Percentiles rank a stretch among this genome's conserved stretches.
phyloP scores from a whole-genome alignment of 2,797 vertebrate genomes.

The Pseudomugil tenellus region DNA sequence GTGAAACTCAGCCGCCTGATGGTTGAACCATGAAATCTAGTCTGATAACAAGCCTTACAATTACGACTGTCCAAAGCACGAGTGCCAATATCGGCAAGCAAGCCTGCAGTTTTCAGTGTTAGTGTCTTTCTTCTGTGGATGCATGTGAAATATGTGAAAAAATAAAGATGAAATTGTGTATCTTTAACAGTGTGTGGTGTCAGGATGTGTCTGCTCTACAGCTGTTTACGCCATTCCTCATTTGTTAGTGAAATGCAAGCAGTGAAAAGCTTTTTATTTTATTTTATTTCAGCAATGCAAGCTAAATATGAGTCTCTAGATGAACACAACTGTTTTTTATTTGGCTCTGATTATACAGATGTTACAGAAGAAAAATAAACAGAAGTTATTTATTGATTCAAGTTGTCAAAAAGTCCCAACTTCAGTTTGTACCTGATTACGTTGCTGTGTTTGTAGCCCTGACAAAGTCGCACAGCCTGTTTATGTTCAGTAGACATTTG shows the following conservation, averaged over 20 bases:
- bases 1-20: constrained; percentile 32
- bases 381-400: too few relatives aligned
- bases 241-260: constrained; percentile 14
- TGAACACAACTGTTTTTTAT: background rate
- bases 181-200: constrained; percentile 4
- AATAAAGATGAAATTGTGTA: constrained; percentile 61
- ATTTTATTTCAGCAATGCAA: background rate
- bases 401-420: too few relatives aligned
- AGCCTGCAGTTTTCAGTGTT: constrained; percentile 67
- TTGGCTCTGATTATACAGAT: background rate
- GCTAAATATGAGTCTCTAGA: background rate
- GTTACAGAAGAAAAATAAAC: too few relatives aligned
- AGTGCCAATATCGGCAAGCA: constrained; percentile 38
- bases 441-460: too few relatives aligned
- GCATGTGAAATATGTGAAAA: constrained; percentile 72
- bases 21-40: constrained; percentile 22
- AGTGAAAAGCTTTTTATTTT: background rate
- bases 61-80: constrained; percentile 19
- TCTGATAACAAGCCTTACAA: constrained; percentile 13
- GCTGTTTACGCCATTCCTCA: background rate
- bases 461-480: background rate
- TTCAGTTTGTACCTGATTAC: too few relatives aligned
- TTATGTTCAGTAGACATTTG: background rate
- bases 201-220: background rate
- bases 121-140: constrained; percentile 66